Evolutionary conservation across 2,888 invertebrate genomes (phyloP).

Genomic region (Allacma fusca): DNA sequence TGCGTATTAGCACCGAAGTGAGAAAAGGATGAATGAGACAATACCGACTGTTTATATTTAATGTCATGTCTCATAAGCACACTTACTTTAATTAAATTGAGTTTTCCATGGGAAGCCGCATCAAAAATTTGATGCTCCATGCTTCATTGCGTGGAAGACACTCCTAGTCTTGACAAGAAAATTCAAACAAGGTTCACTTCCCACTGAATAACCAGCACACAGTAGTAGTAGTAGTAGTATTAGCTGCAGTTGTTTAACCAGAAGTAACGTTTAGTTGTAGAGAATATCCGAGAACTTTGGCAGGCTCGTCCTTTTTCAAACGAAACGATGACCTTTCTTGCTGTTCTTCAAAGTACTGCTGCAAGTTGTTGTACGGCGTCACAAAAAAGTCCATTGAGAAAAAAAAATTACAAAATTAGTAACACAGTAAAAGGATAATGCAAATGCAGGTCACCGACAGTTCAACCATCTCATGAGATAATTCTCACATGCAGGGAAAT

Average conservation of each 20-base stretch:
- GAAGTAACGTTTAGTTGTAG: neutral
- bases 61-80: neutral
- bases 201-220: neutral
- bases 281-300: slow-evolving; percentile 7
- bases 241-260: neutral
- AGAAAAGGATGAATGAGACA: neutral
- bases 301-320: slow-evolving; percentile 19
- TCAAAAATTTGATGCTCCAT: slow-evolving; percentile 62
- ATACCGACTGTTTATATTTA: too few relatives aligned
- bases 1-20: neutral
- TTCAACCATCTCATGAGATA: slow-evolving; percentile 31
- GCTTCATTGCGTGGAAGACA: slow-evolving; percentile 51
- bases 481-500: slow-evolving; percentile 33
- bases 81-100: slow-evolving; percentile 59
- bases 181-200: neutral
- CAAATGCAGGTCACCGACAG: slow-evolving; percentile 42
- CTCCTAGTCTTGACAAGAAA: neutral
- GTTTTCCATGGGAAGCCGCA: slow-evolving; percentile 61
- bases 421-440: slow-evolving; percentile 29
- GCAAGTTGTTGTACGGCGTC: slow-evolving; percentile 18
- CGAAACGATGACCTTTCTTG: slow-evolving; percentile 29
- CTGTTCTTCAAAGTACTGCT: slow-evolving; percentile 8
- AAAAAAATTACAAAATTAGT: slow-evolving; percentile 33
- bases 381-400: slow-evolving; percentile 16
- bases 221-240: neutral